Evolutionary conservation across 2,113 vertebrate genomes (phyloP), one percentile per base, ranked within the genome.

Genomic region (Misgurnus anguillicaudatus): DNA sequence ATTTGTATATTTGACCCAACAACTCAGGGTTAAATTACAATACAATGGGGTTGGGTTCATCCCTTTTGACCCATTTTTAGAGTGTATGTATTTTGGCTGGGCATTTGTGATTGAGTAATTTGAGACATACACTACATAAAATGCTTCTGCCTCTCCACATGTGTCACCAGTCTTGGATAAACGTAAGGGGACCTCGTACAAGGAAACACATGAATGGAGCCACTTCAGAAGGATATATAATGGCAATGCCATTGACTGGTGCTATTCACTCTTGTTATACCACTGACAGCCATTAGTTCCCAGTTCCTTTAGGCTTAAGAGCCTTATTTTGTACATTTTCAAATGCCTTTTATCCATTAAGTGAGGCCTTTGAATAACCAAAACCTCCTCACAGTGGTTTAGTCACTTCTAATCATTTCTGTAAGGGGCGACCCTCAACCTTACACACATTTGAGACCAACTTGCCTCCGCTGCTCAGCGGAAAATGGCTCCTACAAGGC

Each of bases 401-500:
- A 47, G 58, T 74, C 71, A 74, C 57, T 74, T 62, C 41, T 74
- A 42, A 62, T 74, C 71, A 47, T 6, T 74, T 39, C 17, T 75
- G 9, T 24, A 64, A 53, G 10, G 53, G 17, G 24, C 10, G 73
- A 76, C 74, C 74, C 61, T 76, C 16, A 62, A 11, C 17, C 53
- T 60, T 42, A 61, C 47, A 73, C 55, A 36, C 47, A 9, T 69
- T 41, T 42, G 24, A 77, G 73, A 79, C 47, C 60, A 45, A 58
- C 42, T 60, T 41, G 19, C 14, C 17, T 68, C 51, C 77, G 48
- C 57, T 41, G 67, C 8, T 77, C 58, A 19, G 36, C 5, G 41
- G 53, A 70, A 79, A 78, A 73, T 58, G 42, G 39, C 71, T 83
- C 55, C 65, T 47, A 58, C 76, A 85, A 74, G 69, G 64, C 21